Conservation (phyloP, 30 jellyfish, hydroid and myxozoan genomes). For the Cassiopea andromeda region DNA sequence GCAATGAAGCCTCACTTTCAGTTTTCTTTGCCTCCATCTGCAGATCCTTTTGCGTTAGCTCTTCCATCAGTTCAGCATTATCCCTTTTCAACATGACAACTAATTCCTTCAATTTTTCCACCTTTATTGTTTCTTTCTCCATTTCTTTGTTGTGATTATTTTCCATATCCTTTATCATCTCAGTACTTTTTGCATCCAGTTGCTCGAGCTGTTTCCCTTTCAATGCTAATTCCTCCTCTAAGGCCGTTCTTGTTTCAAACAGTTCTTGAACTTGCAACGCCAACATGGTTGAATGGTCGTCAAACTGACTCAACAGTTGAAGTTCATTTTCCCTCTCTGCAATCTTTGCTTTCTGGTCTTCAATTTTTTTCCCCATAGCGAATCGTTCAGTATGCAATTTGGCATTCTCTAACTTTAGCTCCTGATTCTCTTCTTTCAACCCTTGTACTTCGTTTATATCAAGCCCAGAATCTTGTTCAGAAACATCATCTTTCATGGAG, state of each 20-base stretch:
- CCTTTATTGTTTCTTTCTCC: background rate
- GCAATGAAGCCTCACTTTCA: background rate
- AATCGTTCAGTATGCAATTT: background rate
- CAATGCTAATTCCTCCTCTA: background rate
- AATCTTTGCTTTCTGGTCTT: slow-evolving; percentile 1
- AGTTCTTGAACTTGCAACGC: background rate
- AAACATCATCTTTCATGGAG: background rate
- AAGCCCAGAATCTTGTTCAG: background rate
- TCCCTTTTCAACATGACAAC: background rate
- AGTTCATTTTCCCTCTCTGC: background rate
- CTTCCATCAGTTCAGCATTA: background rate
- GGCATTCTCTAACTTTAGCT: background rate
- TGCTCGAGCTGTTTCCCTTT: background rate
- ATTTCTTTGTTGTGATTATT: background rate
- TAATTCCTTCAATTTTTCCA: background rate
- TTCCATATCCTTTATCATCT: background rate
- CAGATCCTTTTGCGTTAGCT: background rate
- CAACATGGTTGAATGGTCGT: slow-evolving; percentile 2
- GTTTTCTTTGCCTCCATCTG: background rate
- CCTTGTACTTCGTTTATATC: background rate
- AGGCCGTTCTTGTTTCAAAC: background rate
- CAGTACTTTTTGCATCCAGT: background rate
- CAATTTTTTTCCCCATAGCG: background rate
- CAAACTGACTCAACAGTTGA: background rate
- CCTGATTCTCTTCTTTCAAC: background rate